phyloP scores from a whole-genome alignment of 2,888 invertebrate genomes.

The Allolobophora icterica region DNA sequence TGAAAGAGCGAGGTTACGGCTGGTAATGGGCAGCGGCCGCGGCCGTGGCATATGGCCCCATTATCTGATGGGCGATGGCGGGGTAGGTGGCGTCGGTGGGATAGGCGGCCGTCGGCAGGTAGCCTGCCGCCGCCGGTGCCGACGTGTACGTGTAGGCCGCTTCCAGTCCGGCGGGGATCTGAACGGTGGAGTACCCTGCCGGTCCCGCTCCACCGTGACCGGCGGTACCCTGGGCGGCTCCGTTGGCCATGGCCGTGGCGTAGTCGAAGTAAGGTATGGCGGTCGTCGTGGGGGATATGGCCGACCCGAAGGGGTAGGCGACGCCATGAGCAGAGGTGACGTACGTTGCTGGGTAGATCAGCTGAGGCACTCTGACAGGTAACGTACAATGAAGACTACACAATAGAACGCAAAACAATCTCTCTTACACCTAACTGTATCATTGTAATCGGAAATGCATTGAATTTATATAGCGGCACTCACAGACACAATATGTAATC shows the following conservation, averaged over 20 bases:
- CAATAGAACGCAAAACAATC: not conserved
- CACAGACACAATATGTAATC: too few relatives aligned
- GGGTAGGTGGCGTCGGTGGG: conserved; percentile 13
- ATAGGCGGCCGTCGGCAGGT: conserved; percentile 1
- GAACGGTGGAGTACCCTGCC: not conserved
- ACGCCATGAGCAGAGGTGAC: conserved; percentile 23
- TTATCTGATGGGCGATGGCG: conserved; percentile 2
- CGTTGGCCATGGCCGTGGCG: conserved; percentile 19
- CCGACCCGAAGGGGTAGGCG: conserved; percentile 24
- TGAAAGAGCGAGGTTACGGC: not conserved
- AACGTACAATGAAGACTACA: not conserved
- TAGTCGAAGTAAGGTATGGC: conserved; percentile 26
- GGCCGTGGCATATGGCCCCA: conserved; percentile 20
- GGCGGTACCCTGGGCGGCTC: not conserved
- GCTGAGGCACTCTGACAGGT: conserved; percentile 6
- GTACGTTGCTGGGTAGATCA: conserved; percentile 23
- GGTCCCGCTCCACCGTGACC: not conserved
- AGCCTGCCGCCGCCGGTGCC: not conserved
- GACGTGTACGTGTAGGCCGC: not conserved
- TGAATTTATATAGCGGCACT: not conserved
- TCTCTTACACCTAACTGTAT: not conserved
- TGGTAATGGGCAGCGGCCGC: conserved; percentile 19
- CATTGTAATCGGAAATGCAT: not conserved
- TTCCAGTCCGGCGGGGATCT: not conserved
- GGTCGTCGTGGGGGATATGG: not conserved